Percentiles rank a stretch among this genome's conserved stretches.
phyloP scores from a whole-genome alignment of 2,797 vertebrate species.

The Pelodytes ibericus region DNA sequence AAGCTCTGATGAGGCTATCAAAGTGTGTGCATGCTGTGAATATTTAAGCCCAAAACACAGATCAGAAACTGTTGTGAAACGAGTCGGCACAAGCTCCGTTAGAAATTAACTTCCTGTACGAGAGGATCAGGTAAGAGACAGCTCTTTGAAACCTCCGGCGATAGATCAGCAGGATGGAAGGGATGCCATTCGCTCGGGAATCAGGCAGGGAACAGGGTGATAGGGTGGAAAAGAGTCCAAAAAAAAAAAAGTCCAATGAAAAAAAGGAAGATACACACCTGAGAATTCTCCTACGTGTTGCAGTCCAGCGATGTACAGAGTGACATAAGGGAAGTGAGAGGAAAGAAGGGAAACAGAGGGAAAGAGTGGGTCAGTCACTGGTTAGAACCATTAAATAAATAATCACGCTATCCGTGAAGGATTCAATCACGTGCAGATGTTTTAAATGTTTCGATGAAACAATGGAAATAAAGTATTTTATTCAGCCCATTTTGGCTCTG shows the following conservation, averaged over 20 bases:
- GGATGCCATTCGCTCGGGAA: slow-evolving; percentile 26
- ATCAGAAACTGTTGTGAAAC: not conserved
- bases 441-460: too few species aligned
- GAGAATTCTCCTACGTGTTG: slow-evolving; percentile 96
- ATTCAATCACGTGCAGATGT: too few species aligned
- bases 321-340: slow-evolving; percentile 67
- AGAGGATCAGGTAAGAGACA: not conserved
- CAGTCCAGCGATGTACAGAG: slow-evolving; percentile 86
- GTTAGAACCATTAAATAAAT: slow-evolving; percentile 73
- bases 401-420: not conserved
- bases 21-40: too few species aligned
- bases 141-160: slow-evolving; percentile 59
- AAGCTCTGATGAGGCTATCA: too few species aligned
- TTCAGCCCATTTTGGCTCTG: too few species aligned
- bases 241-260: slow-evolving; percentile 66
- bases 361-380: slow-evolving; percentile 82
- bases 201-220: slow-evolving; percentile 23
- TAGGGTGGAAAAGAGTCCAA: slow-evolving; percentile 39
- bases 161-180: slow-evolving; percentile 62
- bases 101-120: not conserved
- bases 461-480: too few species aligned
- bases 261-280: slow-evolving; percentile 90
- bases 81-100: not conserved
- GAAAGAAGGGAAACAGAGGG: slow-evolving; percentile 70
- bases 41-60: not conserved